Evolutionary conservation across 2,888 invertebrate genomes (phyloP), one percentile per base, ranked within the genome.

Genomic region (Crocallis elinguaria): DNA sequence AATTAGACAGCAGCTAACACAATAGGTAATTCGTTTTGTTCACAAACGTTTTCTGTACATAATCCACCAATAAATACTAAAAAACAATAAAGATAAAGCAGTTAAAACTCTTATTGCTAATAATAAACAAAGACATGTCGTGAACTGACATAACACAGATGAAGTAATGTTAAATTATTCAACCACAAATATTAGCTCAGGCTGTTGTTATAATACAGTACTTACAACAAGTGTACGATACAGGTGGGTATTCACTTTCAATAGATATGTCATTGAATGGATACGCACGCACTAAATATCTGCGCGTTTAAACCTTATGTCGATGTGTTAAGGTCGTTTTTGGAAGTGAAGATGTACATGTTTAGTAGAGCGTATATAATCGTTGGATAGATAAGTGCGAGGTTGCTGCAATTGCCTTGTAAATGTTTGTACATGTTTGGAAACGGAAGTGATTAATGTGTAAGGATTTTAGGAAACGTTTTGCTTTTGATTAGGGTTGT

Each of bases 331-430:
- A 13, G 44, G 42, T 37, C 4, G 11, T 11, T 13, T 42, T 45
- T 45, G 9, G 9, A 14, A n/a, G 8, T 11, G 3, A 27, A 23
- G 46, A 41, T 46, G 27, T 11, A 13, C 21, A 11, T 27, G 33
- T 36, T 42, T 36, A 53, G 41, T 53, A 36, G 52, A 48, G 52
- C 46, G 46, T 42, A 32, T 36, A 16, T 30, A 53, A 53, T 53
- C 30, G 32, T 19, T 37, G 32, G 37, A 42, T 37, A 37, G 46
- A 13, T 14, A 17, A 35, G 25, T 32, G 21, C 38, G 39, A 51
- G 50, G 44, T 5, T 44, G 43, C 21, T 43, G 44, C 44, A 29
- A 27, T 16, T 33, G 38, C 44, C 50, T 44, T 29, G 44, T 36
- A 19, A 25, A 35, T 35, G 44, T 35, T 51, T 44, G 43, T 25